These are phyloP conservation scores for Spizella passerina DNA, from an alignment of 2,797 vertebrate genomes.

Conservation along the genomic window DNA sequence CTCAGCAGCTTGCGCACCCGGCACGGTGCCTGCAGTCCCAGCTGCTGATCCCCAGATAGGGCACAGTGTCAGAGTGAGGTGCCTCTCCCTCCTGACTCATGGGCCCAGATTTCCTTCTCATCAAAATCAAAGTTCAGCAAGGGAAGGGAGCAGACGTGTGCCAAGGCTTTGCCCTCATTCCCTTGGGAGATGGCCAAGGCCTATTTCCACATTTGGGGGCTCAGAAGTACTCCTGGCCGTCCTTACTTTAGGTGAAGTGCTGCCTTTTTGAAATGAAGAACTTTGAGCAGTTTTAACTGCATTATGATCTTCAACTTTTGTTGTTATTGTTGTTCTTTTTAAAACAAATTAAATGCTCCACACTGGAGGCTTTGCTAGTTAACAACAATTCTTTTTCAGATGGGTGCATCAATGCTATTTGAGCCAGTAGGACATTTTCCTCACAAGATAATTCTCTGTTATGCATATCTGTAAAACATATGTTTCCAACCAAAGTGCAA, in stretches of 20 bases:
- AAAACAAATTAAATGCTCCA: neutral
- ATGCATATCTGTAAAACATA: neutral
- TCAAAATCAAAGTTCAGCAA: neutral
- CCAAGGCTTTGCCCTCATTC: constrained; percentile 39
- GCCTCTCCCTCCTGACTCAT: constrained; percentile 20
- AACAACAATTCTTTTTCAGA: neutral
- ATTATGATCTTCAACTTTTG: neutral
- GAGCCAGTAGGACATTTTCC: neutral
- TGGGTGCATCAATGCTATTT: neutral
- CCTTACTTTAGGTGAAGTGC: neutral
- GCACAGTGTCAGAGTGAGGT: neutral
- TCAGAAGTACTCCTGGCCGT: neutral
- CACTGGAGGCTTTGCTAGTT: neutral
- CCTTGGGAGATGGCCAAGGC: constrained; percentile 10
- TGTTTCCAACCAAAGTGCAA: neutral
- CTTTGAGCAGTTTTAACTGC: neutral
- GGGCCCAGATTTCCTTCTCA: constrained; percentile 21
- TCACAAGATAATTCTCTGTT: neutral
- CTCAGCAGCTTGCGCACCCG: constrained; percentile 10
- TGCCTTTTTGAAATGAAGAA: neutral
- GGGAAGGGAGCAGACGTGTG: neutral
- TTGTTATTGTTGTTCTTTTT: neutral
- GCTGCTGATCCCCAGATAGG: constrained; percentile 13
- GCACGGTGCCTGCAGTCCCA: neutral
- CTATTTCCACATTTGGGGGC: neutral